A percentile compares a stretch with the other conserved stretches of the same genome.
phyloP scores from a whole-genome alignment of 2,888 invertebrate genomes.

The Malthinus seriepunctatus region DNA sequence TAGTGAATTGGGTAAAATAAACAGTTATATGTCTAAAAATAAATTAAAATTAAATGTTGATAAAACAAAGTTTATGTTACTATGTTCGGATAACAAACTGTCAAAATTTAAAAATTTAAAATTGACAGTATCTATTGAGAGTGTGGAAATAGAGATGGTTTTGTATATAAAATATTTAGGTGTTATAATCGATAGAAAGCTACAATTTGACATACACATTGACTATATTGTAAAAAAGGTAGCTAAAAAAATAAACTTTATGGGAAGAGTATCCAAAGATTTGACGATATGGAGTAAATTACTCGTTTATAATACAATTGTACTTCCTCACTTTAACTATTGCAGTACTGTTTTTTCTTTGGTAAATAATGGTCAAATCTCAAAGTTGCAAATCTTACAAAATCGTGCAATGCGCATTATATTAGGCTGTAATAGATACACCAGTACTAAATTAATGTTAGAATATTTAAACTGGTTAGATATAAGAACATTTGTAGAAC shows the following conservation, averaged over 20 bases:
- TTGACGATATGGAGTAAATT: not conserved
- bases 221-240: not conserved
- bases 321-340: not conserved
- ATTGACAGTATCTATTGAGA: too few relatives aligned
- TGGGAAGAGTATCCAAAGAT: not conserved
- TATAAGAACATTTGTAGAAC: not conserved
- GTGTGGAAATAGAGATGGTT: too few relatives aligned
- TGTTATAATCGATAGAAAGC: not conserved
- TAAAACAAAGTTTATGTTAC: too few relatives aligned
- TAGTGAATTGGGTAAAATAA: too few relatives aligned
- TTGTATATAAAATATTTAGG: not conserved
- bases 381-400: not conserved
- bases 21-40: too few relatives aligned
- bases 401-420: conserved; percentile 8
- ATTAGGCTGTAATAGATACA: conserved; percentile 5
- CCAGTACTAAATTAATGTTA: not conserved
- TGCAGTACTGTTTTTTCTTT: not conserved
- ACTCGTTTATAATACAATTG: not conserved
- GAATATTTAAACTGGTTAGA: not conserved
- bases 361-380: not conserved
- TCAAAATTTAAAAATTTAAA: too few relatives aligned
- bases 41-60: too few relatives aligned
- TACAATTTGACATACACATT: not conserved
- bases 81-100: too few relatives aligned
- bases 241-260: not conserved